Evolutionary conservation across 1,140 invertebrate species (phyloP).

Genomic region (Aradophagus sp.): DNA sequence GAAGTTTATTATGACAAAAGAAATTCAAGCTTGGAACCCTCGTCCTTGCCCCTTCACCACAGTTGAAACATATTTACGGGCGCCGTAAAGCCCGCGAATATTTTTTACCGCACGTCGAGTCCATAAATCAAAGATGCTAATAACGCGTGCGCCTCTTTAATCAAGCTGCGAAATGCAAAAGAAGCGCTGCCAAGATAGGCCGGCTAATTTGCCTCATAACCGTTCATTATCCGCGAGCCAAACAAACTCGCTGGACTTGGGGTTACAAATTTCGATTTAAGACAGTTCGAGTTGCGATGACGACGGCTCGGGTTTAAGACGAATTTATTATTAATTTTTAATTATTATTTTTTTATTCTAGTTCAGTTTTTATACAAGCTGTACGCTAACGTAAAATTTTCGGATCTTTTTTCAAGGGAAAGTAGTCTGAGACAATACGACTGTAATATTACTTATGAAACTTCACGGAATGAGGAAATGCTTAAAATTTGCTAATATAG

Average conservation of each 20-base stretch:
- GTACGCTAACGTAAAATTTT: no score
- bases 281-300: no score
- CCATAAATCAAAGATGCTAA: constrained; percentile 57
- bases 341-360: no score
- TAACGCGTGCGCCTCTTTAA: constrained; percentile 54
- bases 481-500: no score
- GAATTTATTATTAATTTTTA: no score
- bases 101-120: constrained; percentile 51
- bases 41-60: not conserved
- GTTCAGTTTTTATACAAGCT: no score
- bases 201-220: constrained; percentile 52
- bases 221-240: constrained; percentile 42
- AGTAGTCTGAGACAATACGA: no score
- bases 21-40: constrained; percentile 11
- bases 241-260: constrained; percentile 25
- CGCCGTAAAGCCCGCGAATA: constrained; percentile 40
- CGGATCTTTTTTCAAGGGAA: no score
- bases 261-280: no score
- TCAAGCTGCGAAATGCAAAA: constrained; percentile 54
- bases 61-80: constrained; percentile 30
- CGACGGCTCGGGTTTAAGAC: no score
- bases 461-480: no score
- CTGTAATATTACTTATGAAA: no score
- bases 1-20: constrained; percentile 47
- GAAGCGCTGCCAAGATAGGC: constrained; percentile 42